phyloP scores from a whole-genome alignment of 1,140 invertebrate species.

The Euglossa dilemma region DNA sequence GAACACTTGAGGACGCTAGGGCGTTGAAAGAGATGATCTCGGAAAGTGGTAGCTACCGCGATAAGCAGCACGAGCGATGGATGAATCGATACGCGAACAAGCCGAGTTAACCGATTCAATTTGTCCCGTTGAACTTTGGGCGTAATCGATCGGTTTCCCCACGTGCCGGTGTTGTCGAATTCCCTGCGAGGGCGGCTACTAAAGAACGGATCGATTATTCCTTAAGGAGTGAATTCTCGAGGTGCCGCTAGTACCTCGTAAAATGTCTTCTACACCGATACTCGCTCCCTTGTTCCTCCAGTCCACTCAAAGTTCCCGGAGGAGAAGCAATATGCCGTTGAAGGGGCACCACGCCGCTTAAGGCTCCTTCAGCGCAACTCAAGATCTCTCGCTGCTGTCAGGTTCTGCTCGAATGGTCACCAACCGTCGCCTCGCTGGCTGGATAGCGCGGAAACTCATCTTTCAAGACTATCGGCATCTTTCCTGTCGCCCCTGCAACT shows the following conservation, averaged over 20 bases:
- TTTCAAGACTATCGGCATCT: background rate
- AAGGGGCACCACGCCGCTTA: constrained; percentile 1
- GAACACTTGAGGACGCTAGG: no score
- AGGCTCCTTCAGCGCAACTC: constrained; percentile 39
- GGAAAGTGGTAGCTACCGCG: background rate
- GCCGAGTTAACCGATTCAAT: background rate
- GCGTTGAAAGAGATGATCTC: no score
- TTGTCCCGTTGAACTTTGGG: constrained; percentile 17
- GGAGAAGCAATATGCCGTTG: constrained; percentile 50
- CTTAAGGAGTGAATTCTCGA: constrained; percentile 32
- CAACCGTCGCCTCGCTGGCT: background rate
- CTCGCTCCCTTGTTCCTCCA: background rate
- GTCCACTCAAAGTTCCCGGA: constrained; percentile 3
- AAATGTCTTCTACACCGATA: constrained; percentile 29
- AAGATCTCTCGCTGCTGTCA: constrained; percentile 47
- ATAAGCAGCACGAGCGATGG: constrained; percentile 3
- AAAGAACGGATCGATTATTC: constrained; percentile 31
- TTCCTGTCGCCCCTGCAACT: no score
- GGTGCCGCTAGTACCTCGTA: constrained; percentile 19
- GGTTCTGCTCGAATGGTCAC: constrained; percentile 17
- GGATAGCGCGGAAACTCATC: background rate
- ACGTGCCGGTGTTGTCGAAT: constrained; percentile 5
- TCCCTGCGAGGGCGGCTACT: constrained; percentile 1
- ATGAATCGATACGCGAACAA: constrained; percentile 4
- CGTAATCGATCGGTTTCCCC: constrained; percentile 42